A percentile compares a stretch with the other conserved stretches of the same genome.
These are phyloP conservation scores for Bubalus kerabau DNA, from an alignment of 2,113 vertebrate species.

Conservation along the genomic window DNA sequence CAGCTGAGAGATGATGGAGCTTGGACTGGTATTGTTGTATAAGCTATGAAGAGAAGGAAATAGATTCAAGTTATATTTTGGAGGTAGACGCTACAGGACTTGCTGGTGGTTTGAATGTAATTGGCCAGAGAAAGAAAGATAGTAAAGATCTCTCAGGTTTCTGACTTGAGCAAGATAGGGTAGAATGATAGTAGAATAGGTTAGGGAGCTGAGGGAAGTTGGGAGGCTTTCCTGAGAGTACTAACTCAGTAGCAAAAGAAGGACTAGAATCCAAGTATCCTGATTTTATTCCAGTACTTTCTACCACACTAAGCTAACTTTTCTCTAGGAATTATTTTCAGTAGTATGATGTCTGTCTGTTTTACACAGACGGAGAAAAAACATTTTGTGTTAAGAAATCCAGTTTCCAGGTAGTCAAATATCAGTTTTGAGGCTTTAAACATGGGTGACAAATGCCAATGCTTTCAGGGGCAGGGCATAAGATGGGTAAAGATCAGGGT, in stretches of 20 bases:
- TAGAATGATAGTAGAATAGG: neutral
- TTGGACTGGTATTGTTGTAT: neutral
- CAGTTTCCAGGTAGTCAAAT: neutral
- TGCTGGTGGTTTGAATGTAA: neutral
- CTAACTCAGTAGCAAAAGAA: neutral
- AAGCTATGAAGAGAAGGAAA: neutral
- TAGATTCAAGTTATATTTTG: neutral
- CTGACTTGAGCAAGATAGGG: neutral
- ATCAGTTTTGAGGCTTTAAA: neutral
- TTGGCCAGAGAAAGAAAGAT: neutral
- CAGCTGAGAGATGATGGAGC: neutral
- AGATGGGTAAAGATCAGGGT: neutral
- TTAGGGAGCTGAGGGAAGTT: neutral
- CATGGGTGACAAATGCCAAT: neutral
- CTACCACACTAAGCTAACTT: neutral
- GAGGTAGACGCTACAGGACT: neutral
- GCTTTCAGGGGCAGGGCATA: neutral
- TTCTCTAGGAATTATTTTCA: neutral
- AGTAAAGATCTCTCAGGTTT: neutral
- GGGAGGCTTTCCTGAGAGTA: neutral
- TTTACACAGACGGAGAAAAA: neutral
- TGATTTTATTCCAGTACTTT: neutral
- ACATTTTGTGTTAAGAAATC: neutral
- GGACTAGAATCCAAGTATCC: neutral
- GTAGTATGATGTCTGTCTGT: neutral